Conservation (phyloP, 2,113 vertebrate genomes). For the Rhipidura dahli region DNA sequence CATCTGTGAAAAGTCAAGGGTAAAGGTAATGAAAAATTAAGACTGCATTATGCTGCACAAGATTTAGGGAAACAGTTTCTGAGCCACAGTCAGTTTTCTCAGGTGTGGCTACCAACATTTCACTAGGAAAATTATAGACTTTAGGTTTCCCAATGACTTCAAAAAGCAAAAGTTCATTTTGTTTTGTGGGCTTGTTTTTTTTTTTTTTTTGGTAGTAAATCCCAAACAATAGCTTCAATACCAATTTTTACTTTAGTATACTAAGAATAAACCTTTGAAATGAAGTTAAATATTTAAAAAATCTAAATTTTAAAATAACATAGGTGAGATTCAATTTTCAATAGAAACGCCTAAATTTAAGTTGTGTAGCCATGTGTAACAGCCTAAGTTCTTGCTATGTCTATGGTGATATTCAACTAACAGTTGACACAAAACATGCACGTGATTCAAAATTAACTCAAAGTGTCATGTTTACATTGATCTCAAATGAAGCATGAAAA, state of each 20-base stretch:
- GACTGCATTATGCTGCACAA: not conserved
- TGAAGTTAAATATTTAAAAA: not conserved
- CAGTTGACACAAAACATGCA: not conserved
- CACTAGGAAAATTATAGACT: not conserved
- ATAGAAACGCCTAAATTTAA: not conserved
- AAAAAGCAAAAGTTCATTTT: not conserved
- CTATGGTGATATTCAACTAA: not conserved
- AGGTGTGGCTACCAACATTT: not conserved
- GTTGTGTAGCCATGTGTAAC: rapidly evolving
- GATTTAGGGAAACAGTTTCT: not conserved
- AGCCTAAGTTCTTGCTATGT: not conserved
- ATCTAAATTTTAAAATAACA: not conserved
- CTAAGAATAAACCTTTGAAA: not conserved
- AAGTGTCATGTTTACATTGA: not conserved
- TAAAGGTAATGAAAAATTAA: not conserved
- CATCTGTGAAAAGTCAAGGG: not conserved
- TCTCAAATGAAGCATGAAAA: not conserved
- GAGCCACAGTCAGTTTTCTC: not conserved
- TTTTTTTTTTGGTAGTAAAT: too few species aligned
- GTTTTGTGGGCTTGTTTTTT: not conserved
- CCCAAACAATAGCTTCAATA: not conserved
- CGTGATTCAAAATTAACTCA: not conserved
- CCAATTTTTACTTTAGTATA: not conserved
- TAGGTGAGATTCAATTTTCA: not conserved
- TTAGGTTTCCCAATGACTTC: not conserved